A percentile compares a stretch with the other conserved stretches of the same genome.
phyloP scores from a whole-genome alignment of 2,113 vertebrate species.

The Peromyscus californicus region DNA sequence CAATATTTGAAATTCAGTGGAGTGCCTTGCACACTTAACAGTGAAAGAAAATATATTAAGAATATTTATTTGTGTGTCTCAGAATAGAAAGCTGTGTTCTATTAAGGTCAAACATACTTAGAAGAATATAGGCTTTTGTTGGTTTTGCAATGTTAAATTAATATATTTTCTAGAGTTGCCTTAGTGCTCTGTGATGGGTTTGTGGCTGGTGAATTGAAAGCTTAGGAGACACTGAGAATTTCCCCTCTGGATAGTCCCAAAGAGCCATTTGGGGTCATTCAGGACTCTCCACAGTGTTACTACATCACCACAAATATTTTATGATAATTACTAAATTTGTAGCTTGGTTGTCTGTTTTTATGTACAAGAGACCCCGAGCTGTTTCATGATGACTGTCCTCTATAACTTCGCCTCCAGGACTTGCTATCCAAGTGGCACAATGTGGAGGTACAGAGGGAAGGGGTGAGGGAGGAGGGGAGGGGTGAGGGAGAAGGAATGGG shows the following conservation, averaged over 20 bases:
- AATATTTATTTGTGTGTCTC: neutral
- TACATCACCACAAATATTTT: neutral
- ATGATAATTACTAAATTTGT: neutral
- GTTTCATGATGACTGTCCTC: neutral
- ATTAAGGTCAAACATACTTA: conserved; percentile 17
- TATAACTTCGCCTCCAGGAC: neutral
- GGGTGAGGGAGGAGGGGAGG: neutral
- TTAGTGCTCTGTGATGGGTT: neutral
- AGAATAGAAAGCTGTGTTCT: conserved; percentile 41
- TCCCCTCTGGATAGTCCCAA: neutral
- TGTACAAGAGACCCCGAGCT: neutral
- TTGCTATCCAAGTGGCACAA: too few relatives aligned
- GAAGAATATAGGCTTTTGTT: neutral
- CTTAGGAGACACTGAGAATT: neutral
- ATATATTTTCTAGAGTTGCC: neutral
- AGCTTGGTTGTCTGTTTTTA: neutral
- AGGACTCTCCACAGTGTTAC: neutral
- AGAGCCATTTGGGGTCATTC: neutral
- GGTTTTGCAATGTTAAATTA: neutral
- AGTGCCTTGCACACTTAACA: neutral
- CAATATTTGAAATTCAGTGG: conserved; percentile 33
- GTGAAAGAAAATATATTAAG: conserved; percentile 5
- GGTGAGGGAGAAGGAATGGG: neutral
- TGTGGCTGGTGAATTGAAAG: neutral
- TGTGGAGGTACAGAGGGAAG: neutral